Evolutionary conservation across 2,888 invertebrate species (phyloP).

Genomic region (Limnephilus lunatus): DNA sequence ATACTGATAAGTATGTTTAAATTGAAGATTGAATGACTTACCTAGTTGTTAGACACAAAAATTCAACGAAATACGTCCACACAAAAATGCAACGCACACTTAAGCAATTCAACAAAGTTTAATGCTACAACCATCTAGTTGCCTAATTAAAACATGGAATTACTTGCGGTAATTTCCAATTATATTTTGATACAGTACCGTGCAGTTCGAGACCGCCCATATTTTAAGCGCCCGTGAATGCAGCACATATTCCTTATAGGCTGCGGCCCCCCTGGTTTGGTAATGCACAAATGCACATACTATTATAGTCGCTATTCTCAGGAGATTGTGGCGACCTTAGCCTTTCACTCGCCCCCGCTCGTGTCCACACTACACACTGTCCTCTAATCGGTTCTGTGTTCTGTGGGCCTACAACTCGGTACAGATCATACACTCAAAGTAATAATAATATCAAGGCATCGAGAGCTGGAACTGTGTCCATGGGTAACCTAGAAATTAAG

Average conservation of each 20-base stretch:
- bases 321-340: slow-evolving; percentile 32
- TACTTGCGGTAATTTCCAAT: no score
- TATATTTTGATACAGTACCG: no score
- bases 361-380: background rate
- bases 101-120: no score
- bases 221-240: background rate
- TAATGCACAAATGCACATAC: background rate
- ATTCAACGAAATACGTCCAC: no score
- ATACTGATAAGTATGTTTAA: no score
- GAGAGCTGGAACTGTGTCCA: background rate
- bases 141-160: no score
- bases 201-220: background rate
- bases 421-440: background rate
- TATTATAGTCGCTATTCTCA: background rate
- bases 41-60: no score
- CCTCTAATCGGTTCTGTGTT: background rate
- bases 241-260: background rate
- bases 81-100: no score
- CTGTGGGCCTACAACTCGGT: background rate
- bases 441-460: background rate
- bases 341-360: slow-evolving; percentile 31
- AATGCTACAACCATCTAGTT: no score
- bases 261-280: background rate
- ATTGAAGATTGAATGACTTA: no score
- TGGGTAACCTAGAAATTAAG: background rate